Percentiles rank a stretch among this genome's conserved stretches.
These are phyloP conservation scores for Euthynnus affinis DNA, from an alignment of 2,797 vertebrate species.

Conservation along the genomic window DNA sequence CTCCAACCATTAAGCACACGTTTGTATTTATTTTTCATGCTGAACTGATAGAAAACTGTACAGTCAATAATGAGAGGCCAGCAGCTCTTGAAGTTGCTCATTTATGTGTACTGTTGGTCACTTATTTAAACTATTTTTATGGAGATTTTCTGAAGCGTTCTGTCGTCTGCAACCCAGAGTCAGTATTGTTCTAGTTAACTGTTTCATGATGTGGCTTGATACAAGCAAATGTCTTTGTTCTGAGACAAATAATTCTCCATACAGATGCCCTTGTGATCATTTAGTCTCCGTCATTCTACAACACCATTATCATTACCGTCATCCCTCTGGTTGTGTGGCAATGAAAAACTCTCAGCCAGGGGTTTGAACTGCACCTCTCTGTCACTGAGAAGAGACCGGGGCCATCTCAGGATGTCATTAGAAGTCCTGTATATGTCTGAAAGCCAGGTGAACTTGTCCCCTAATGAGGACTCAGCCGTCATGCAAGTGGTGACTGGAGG, in stretches of 20 bases:
- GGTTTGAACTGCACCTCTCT: constrained; percentile 68
- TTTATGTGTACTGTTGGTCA: constrained; percentile 17
- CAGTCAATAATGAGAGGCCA: constrained; percentile 39
- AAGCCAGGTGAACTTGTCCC: constrained; percentile 72
- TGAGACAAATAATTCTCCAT: constrained; percentile 48
- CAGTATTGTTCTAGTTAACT: constrained; percentile 15
- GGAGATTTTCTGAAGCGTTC: background rate
- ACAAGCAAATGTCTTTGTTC: constrained; percentile 14
- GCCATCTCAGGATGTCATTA: constrained; percentile 77
- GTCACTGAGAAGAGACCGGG: constrained; percentile 60
- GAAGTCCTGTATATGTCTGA: constrained; percentile 62
- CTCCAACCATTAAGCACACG: constrained; percentile 48
- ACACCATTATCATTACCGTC: constrained; percentile 64
- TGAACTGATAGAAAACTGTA: constrained; percentile 36
- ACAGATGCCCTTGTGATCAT: constrained; percentile 49
- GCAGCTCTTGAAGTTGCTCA: background rate
- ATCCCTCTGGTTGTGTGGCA: constrained; percentile 60
- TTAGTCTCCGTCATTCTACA: constrained; percentile 57
- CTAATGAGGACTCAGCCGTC: constrained; percentile 76
- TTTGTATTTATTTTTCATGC: constrained; percentile 47
- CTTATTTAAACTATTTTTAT: constrained; percentile 16
- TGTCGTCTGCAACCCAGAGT: constrained; percentile 4
- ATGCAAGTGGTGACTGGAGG: constrained; percentile 61
- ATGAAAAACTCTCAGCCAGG: constrained; percentile 41
- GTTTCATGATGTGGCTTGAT: constrained; percentile 18